Base-by-base conservation (phyloP, 2,888 invertebrate genomes). In the Pandemis cinnamomeana region DNA sequence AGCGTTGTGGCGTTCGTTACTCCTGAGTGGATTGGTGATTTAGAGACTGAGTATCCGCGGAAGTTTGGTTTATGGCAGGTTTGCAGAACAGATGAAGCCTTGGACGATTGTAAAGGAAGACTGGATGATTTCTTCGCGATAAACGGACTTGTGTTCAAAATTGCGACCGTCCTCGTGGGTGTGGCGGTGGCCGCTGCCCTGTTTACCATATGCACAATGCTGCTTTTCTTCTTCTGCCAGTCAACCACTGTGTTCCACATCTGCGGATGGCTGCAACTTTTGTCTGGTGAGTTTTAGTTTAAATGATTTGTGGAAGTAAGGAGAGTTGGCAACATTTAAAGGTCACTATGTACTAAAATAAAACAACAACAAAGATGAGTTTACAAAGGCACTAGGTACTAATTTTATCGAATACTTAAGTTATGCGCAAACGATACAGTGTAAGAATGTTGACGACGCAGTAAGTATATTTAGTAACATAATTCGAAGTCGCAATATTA, bases 231-330 rank as follows among this genome's bases (percentile, higher is more conserved):
- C 93, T 98, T 99, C 91, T 97, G 98, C 89, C 97, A 97, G 87
- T 97, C 98, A 13, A 98, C 98, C 64, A 97, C 97, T 69, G 99
- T 99, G 68, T 99, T 98, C 91, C 97, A 98, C 86, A 96, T 99
- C 77, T 99, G 99, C 86, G 99, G 98, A 64, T 98, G 98, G 98
- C 95, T 99, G 94, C 99, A 99, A 91, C 95, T 98, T n/a, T 94
- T 99, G 80, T 98, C 99, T 86, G 99, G 99, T 99, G 90, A 96
- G 95, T 93, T 20, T 36, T 66, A 13, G 42, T 61, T 70, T 5
- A 10, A 63, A 64, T 46, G 36, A 8, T 11, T 20, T 11, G 6
- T 5, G 10, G 7, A 7, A 53, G 15, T 20, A 58, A 20, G 10
- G 8, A 11, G 7, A 10, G 5, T 27, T 58, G 10, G 10, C 27